phyloP scores from a whole-genome alignment of 2,797 vertebrate species.

The Denticeps clupeoides region DNA sequence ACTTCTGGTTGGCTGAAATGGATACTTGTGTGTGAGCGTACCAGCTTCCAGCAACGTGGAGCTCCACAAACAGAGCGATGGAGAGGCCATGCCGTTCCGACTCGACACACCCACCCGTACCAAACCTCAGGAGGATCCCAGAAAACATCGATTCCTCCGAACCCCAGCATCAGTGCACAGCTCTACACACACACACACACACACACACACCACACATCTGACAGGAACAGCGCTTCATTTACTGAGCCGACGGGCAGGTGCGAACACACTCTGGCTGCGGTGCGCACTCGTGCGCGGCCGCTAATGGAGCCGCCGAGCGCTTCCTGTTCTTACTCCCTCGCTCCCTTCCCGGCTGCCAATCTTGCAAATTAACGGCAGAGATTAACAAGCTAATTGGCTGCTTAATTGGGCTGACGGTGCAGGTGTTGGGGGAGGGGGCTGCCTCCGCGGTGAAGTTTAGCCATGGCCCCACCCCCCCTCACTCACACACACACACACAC shows the following conservation, averaged over 20 bases:
- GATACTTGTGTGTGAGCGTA: too few species aligned
- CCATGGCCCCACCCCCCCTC: background rate
- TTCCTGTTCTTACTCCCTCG: constrained; percentile 8
- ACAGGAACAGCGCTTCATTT: constrained; percentile 3
- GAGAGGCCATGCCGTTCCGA: too few species aligned
- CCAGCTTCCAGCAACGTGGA: too few species aligned
- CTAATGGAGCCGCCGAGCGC: background rate
- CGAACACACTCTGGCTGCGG: constrained; percentile 10
- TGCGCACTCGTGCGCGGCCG: constrained; percentile 2
- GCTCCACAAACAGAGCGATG: too few species aligned
- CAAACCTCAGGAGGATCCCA: too few species aligned
- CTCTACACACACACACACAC: background rate
- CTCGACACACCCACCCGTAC: too few species aligned
- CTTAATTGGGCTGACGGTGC: constrained; percentile 24
- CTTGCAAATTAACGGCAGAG: constrained; percentile 29
- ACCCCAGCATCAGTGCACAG: too few species aligned
- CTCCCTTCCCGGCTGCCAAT: constrained; percentile 35
- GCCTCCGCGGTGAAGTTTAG: too few species aligned
- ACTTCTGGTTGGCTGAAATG: too few species aligned
- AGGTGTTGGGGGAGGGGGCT: constrained; percentile 23
- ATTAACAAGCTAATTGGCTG: constrained; percentile 28
- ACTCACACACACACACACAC: background rate
- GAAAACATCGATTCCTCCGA: too few species aligned
- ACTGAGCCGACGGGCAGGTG: constrained; percentile 13
- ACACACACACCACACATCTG: constrained; percentile 9